Conservation (phyloP, 1,140 invertebrate genomes). For the Rhagoletis zephyria region DNA sequence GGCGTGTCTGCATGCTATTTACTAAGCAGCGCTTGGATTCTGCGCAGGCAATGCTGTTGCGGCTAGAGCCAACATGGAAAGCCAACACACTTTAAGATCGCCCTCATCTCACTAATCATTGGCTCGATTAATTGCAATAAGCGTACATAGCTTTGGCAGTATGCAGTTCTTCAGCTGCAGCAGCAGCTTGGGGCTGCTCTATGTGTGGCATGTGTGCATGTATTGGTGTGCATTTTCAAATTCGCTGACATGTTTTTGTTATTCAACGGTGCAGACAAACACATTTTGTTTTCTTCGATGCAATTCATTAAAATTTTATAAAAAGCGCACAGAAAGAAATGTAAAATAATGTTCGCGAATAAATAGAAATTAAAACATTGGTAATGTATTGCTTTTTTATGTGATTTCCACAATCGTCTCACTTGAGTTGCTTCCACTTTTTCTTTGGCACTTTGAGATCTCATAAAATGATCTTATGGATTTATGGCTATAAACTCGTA, state of each 20-base stretch:
- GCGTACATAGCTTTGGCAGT: not conserved
- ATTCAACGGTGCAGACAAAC: conserved; percentile 57
- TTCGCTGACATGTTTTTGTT: conserved; percentile 70
- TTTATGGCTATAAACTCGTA: no score
- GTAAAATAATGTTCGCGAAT: conserved; percentile 31
- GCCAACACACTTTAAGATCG: conserved; percentile 13
- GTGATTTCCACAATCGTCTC: not conserved
- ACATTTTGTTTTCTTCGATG: conserved; percentile 40
- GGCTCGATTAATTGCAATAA: conserved; percentile 11
- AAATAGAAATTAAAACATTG: conserved; percentile 35
- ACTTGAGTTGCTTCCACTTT: conserved; percentile 32
- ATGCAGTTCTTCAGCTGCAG: not conserved
- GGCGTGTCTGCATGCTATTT: conserved; percentile 61
- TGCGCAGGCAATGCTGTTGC: not conserved
- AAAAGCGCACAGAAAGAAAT: not conserved
- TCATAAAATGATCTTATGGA: not conserved
- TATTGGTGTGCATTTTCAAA: conserved; percentile 55
- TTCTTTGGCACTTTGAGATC: not conserved
- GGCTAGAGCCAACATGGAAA: not conserved
- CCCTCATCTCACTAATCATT: conserved; percentile 42
- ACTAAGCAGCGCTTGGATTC: not conserved
- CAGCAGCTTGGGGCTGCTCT: not conserved
- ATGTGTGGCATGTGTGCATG: conserved; percentile 20
- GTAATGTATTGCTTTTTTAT: not conserved
- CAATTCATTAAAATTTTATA: conserved; percentile 41